Percentiles rank a stretch among this genome's conserved stretches.
phyloP scores from a whole-genome alignment of 2,797 vertebrate species.

The Paedocypris micromegethes region DNA sequence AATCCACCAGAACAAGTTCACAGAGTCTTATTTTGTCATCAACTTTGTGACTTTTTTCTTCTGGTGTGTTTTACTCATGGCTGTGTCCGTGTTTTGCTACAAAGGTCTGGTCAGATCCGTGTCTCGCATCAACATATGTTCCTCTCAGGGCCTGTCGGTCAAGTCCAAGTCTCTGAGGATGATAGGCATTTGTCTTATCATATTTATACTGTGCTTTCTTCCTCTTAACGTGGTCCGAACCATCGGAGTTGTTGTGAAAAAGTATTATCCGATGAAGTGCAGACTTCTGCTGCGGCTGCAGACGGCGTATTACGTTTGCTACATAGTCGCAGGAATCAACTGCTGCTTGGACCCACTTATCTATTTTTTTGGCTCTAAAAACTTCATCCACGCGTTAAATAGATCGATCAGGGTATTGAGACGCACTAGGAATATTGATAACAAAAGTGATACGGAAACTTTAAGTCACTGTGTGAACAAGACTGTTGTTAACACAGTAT shows the following conservation, averaged over 20 bases:
- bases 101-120: slow-evolving; percentile 55
- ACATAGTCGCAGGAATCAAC: slow-evolving; percentile 62
- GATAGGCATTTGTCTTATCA: slow-evolving; percentile 59
- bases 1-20: slow-evolving; percentile 56
- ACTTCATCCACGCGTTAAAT: slow-evolving; percentile 52
- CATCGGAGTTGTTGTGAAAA: slow-evolving; percentile 47
- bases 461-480: slow-evolving; percentile 39
- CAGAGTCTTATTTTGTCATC: slow-evolving; percentile 54
- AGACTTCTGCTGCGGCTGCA: slow-evolving; percentile 44
- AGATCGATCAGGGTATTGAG: slow-evolving; percentile 45
- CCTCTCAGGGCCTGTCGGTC: slow-evolving; percentile 54
- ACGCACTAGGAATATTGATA: slow-evolving; percentile 8
- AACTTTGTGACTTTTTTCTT: slow-evolving; percentile 55
- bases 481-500: slow-evolving; percentile 15
- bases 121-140: slow-evolving; percentile 54
- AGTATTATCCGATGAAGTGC: slow-evolving; percentile 48
- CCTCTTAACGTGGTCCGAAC: slow-evolving; percentile 64
- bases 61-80: slow-evolving; percentile 63
- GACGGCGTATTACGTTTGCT: slow-evolving; percentile 55
- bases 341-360: slow-evolving; percentile 64
- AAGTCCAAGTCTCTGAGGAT: slow-evolving; percentile 64
- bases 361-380: slow-evolving; percentile 60
- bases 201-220: slow-evolving; percentile 65
- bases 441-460: slow-evolving; percentile 52
- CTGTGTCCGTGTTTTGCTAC: slow-evolving; percentile 55